These are phyloP conservation scores for Camelus dromedarius DNA, from an alignment of 2,113 vertebrate genomes.

Conservation along the genomic window DNA sequence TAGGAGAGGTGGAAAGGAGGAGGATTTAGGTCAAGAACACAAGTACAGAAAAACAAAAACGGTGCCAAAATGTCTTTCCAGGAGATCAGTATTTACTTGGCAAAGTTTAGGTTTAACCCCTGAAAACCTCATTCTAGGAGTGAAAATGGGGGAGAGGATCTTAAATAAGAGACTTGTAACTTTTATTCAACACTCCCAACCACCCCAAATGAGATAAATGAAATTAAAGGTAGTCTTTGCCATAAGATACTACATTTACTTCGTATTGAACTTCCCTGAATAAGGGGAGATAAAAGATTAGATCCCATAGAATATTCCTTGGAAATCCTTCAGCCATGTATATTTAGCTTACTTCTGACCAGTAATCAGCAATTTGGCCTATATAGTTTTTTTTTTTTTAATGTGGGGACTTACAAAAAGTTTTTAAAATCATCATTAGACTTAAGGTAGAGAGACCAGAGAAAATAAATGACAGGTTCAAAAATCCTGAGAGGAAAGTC, in stretches of 20 bases:
- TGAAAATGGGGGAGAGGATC: neutral
- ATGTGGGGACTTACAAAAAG: constrained; percentile 40
- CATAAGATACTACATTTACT: neutral
- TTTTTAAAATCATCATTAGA: constrained; percentile 48
- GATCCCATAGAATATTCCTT: neutral
- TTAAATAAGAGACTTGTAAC: neutral
- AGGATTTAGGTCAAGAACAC: constrained; percentile 54
- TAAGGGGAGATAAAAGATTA: neutral
- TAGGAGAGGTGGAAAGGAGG: neutral
- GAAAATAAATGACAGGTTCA: constrained; percentile 56
- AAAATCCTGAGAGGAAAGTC: constrained; percentile 27
- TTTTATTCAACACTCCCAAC: neutral
- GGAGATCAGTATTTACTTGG: neutral
- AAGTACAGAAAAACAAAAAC: constrained; percentile 24
- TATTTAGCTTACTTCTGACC: neutral
- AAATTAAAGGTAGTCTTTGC: neutral
- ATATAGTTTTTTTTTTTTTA: neutral
- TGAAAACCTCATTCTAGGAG: neutral
- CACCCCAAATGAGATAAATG: neutral
- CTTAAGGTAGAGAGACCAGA: constrained; percentile 53
- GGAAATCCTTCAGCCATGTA: neutral
- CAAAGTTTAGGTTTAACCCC: constrained; percentile 39
- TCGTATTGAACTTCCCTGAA: neutral
- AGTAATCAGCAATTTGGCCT: neutral
- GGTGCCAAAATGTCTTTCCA: constrained; percentile 17